Conservation (phyloP, 1,140 invertebrate genomes). For the Anoplophora glabripennis region DNA sequence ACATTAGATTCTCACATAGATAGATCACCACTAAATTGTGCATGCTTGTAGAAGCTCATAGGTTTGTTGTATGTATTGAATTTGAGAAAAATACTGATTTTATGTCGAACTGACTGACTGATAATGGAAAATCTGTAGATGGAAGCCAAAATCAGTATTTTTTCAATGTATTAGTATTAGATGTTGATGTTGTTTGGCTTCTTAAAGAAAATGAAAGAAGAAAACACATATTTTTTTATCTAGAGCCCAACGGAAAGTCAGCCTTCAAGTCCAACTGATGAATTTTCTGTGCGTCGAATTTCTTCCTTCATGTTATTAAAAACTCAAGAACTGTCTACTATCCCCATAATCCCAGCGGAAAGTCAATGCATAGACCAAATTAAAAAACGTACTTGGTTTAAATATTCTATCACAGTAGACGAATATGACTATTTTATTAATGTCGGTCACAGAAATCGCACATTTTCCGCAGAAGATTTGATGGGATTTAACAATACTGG, state of each 20-base stretch:
- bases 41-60: background rate
- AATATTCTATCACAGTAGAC: conserved; percentile 55
- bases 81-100: background rate
- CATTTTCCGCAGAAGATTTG: conserved; percentile 66
- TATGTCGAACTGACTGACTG: background rate
- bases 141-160: background rate
- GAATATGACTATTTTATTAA: conserved; percentile 51
- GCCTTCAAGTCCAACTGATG: conserved; percentile 50
- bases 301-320: conserved; percentile 56
- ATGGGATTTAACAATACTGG: conserved; percentile 89
- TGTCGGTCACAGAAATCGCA: conserved; percentile 59
- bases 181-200: background rate
- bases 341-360: conserved; percentile 20
- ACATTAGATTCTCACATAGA: background rate
- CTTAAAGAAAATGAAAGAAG: too few relatives aligned
- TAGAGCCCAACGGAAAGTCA: conserved; percentile 43
- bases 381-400: conserved; percentile 52
- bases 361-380: conserved; percentile 25
- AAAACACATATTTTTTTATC: conserved; percentile 3
- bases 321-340: conserved; percentile 38
- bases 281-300: conserved; percentile 57
- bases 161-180: background rate
- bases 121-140: background rate
- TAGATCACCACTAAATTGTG: background rate
- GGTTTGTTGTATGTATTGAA: background rate